Conservation (phyloP, 2,888 invertebrate genomes). For the Spisula subtruncata region DNA sequence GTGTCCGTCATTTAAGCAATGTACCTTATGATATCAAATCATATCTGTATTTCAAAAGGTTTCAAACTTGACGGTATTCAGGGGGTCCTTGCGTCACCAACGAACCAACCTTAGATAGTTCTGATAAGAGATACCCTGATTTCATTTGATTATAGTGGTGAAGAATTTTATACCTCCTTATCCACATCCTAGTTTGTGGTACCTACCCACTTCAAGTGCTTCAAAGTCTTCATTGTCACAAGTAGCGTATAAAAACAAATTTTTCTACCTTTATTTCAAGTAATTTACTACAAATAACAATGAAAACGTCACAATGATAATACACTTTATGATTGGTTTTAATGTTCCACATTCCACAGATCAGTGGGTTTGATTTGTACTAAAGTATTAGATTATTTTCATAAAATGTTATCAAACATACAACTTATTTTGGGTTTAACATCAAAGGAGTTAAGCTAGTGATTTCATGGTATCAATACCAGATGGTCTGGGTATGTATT, state of each 20-base stretch:
- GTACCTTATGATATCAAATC: no score
- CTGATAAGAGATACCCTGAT: no score
- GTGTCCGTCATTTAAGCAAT: no score
- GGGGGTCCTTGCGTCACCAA: background rate
- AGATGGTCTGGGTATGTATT: background rate
- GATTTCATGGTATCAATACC: slow-evolving; percentile 21
- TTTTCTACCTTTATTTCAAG: no score
- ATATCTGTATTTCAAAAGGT: no score
- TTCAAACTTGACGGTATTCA: background rate
- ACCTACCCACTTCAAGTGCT: background rate
- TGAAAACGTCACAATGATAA: slow-evolving; percentile 12
- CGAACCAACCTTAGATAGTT: background rate
- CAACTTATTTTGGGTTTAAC: background rate
- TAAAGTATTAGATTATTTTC: slow-evolving; percentile 1
- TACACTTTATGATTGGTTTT: slow-evolving; percentile 3
- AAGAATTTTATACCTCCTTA: background rate
- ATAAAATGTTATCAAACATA: slow-evolving; percentile 12
- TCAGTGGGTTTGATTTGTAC: background rate
- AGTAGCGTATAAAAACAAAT: background rate
- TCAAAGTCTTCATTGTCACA: background rate
- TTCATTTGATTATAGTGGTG: no score
- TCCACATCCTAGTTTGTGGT: background rate
- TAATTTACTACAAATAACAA: background rate
- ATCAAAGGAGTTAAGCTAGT: background rate
- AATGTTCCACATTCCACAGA: background rate